These are phyloP conservation scores for Erpobdella octoculata DNA, from an alignment of 2,888 invertebrate genomes.

Conservation along the genomic window DNA sequence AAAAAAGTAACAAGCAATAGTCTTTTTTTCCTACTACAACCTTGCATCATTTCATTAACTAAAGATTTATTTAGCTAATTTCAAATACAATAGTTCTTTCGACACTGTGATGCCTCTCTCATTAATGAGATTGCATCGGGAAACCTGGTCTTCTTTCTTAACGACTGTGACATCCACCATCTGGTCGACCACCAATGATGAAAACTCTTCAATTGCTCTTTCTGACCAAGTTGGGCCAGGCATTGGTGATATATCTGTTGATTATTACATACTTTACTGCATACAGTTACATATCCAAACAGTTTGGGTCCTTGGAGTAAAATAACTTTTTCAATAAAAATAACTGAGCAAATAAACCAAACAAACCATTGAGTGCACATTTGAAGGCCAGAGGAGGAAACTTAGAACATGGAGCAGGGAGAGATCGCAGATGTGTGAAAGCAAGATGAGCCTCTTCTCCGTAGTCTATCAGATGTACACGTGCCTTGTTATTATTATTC, in stretches of 20 bases:
- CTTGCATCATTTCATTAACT: not conserved
- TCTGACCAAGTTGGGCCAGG: not conserved
- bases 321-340: not conserved
- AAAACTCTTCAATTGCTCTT: not conserved
- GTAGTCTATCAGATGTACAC: conserved; percentile 2
- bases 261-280: not conserved
- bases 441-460: not conserved
- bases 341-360: not conserved
- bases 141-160: not conserved
- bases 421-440: not conserved
- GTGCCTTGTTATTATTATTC: not conserved
- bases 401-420: not conserved
- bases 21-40: no score
- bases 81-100: not conserved
- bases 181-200: not conserved
- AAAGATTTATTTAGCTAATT: not conserved
- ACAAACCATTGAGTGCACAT: not conserved
- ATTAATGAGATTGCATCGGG: not conserved
- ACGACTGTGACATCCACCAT: not conserved
- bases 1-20: no score
- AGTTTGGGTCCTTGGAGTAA: not conserved
- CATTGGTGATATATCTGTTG: not conserved
- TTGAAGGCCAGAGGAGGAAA: conserved; percentile 13
- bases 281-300: not conserved
- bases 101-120: not conserved